Evolutionary conservation across 2,797 vertebrate species (phyloP), one percentile per base, ranked within the genome.

Genomic region (Enteromius viviparus): DNA sequence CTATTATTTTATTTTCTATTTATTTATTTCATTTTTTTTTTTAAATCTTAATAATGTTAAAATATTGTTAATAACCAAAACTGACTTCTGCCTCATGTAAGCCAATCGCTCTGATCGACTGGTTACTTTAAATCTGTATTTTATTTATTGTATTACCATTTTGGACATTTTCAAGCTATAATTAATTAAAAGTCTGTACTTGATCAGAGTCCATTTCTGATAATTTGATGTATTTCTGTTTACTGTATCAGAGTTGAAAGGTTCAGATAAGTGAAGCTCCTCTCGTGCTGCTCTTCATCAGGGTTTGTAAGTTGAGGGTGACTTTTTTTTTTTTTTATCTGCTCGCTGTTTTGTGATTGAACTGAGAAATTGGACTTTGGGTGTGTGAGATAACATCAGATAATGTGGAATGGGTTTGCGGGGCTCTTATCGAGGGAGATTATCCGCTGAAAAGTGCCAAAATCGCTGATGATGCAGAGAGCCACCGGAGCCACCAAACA

Each of bases 271-370:
- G 23, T 6, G 1, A 34, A 26, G 77, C 32, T 69, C 32, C 66
- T 68, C 42, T 78, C 3, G 10, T 53, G 9, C n/a, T 29, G 11
- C 37, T 80, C 37, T 80, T 77, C 51, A 29, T 69, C 65, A 42
- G 32, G n/a, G 5, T 69, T 32, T 69, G n/a, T 51, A 51, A 82
- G 71, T 53, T 82, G 60, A 65, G 58, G 71, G 45, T 76, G 70
- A 76, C 71, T 81, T 60, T 37, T 37, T 37, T 37, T 37, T 6
- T 76, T 69, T 60, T 40, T 84, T 81, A 74, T 80, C 82, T 34
- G n/a, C 32, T 47, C 69, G 6, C 32, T 68, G 60, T 87, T 87
- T 89, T 88, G 75, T 91, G 91, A 91, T 90, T 90, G 85, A 89
- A 90, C 53, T 64, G 78, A 75, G 80, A 58, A 84, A 89, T 62